Conservation (phyloP, 2,888 invertebrate genomes). For the Malacosoma neustria region DNA sequence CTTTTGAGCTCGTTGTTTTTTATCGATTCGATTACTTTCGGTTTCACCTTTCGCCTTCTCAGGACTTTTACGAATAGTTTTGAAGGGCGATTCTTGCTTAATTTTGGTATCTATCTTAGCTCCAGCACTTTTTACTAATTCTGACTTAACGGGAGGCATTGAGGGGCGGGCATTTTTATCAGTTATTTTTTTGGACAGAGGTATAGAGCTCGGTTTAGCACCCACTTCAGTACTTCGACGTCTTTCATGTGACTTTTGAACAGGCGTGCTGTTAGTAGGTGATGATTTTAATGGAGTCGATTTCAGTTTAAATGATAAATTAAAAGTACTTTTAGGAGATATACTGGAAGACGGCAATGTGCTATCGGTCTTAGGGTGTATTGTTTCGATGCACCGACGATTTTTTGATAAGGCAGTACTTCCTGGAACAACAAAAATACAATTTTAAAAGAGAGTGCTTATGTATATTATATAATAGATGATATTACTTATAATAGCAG, state of each 20-base stretch:
- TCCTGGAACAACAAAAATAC: slow-evolving; percentile 53
- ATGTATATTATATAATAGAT: background rate
- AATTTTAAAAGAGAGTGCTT: slow-evolving; percentile 2
- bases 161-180: slow-evolving; percentile 43
- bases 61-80: slow-evolving; percentile 43
- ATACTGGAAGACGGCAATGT: slow-evolving; percentile 65
- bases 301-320: slow-evolving; percentile 52
- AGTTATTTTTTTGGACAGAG: slow-evolving; percentile 50
- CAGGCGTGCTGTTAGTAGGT: slow-evolving; percentile 25
- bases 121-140: slow-evolving; percentile 34
- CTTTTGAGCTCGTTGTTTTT: slow-evolving; percentile 66
- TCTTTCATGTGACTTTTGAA: slow-evolving; percentile 44
- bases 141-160: slow-evolving; percentile 52
- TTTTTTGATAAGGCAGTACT: slow-evolving; percentile 45
- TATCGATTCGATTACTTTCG: slow-evolving; percentile 56
- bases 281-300: slow-evolving; percentile 41
- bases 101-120: slow-evolving; percentile 40
- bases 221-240: slow-evolving; percentile 47
- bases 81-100: slow-evolving; percentile 43
- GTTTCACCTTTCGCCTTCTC: slow-evolving; percentile 59
- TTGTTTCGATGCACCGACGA: slow-evolving; percentile 52
- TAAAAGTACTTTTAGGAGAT: slow-evolving; percentile 56
- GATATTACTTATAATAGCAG: slow-evolving; percentile 15
- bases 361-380: slow-evolving; percentile 60
- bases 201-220: slow-evolving; percentile 58